Base-by-base conservation (phyloP, 1,140 invertebrate genomes). In the Spodoptera frugiperda region DNA sequence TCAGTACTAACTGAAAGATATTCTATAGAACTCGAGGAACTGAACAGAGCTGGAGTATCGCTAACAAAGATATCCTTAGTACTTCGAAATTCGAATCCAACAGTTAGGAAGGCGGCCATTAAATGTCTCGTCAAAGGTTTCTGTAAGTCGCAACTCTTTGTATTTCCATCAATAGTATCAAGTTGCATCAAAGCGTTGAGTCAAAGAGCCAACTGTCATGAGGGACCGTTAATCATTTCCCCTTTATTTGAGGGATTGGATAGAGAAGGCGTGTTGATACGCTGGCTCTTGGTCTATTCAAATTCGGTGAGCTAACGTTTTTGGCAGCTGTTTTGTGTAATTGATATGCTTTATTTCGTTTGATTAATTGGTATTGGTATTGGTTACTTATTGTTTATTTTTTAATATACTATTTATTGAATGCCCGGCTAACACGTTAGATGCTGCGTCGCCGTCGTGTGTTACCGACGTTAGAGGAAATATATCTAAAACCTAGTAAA, bases 211-310 rank as follows among this genome's bases (percentile, higher is more conserved):
- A 74, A 80, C 83, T 86, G 88, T 85, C 88, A 84, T 77, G 77
- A 80, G 5, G 57, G 76, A 51, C 85, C 87, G 82, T 89, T 85
- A 86, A 88, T 89, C 85, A 89, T 88, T 75, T 79, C 68, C 76
- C 75, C 82, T 82, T 86, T 76, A 78, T 79, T 55, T 73, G 57
- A 63, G 11, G 57, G 44, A 63, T 44, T 49, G 63, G 11, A 71
- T 75, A 59, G 21, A 68, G 25, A 74, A 76, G 77, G 78, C 71
- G 15, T n/a, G 17, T 75, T 54, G 49, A 1, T 53, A 17, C 11
- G 21, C 8, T n/a, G 39, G 70, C 49, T 17, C 53, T 57, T 33
- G 15, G 57, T 4, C n/a, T 63, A 19, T 63, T 19, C 44, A 19
- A 14, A 12, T 63, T 44, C 4, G 15, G 8, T 3, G 8, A 10